phyloP scores from a whole-genome alignment of 2,888 invertebrate species.

The Diadegma fenestrale region DNA sequence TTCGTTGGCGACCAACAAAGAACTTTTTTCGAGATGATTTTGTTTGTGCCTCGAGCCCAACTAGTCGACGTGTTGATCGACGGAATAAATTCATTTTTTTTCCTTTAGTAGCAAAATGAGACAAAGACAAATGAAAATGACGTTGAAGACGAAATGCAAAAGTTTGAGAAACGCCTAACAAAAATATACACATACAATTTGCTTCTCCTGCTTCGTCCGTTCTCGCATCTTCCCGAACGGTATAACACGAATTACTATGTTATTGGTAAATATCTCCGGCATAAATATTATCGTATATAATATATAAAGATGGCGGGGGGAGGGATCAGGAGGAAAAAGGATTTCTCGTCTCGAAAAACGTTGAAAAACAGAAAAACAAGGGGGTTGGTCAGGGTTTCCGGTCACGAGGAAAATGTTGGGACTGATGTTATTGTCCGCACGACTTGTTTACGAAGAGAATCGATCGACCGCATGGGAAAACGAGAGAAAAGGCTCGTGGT shows the following conservation, averaged over 20 bases:
- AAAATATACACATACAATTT: slow-evolving; percentile 73
- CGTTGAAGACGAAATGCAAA: slow-evolving; percentile 17
- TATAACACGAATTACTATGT: slow-evolving; percentile 74
- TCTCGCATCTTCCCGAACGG: slow-evolving; percentile 70
- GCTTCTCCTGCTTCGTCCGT: slow-evolving; percentile 67
- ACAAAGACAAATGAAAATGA: neutral
- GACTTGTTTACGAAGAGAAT: neutral
- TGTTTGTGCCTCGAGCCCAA: slow-evolving; percentile 60
- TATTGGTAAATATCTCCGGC: slow-evolving; percentile 74
- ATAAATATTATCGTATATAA: slow-evolving; percentile 73
- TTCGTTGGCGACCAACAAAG: slow-evolving; percentile 20
- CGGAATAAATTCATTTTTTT: slow-evolving; percentile 14
- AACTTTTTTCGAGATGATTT: slow-evolving; percentile 4
- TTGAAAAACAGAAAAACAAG: neutral
- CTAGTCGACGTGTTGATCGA: slow-evolving; percentile 58
- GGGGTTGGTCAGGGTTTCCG: slow-evolving; percentile 28
- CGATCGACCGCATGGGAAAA: neutral
- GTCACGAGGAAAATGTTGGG: neutral
- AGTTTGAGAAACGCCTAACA: slow-evolving; percentile 66
- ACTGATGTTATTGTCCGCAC: neutral
- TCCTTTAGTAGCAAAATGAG: slow-evolving; percentile 31
- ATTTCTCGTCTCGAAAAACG: neutral
- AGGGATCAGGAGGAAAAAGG: slow-evolving; percentile 7
- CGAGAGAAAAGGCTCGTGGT: slow-evolving; percentile 6
- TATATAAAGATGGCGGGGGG: slow-evolving; percentile 67